phyloP scores from a whole-genome alignment of 2,888 invertebrate species.

The Tillus elongatus region DNA sequence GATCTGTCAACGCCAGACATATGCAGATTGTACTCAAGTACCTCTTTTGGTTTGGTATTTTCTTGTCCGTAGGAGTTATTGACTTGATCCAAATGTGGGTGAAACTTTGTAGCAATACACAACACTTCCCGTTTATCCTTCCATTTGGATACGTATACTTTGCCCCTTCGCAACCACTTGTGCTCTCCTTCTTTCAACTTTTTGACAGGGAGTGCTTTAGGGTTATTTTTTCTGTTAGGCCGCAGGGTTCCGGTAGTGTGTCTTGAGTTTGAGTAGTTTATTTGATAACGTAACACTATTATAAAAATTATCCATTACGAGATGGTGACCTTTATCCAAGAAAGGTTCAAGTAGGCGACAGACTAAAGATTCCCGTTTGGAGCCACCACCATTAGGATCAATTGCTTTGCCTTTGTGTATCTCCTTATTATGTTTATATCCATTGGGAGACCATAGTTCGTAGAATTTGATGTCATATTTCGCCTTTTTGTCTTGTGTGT shows the following conservation, averaged over 20 bases:
- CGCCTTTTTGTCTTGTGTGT: slow-evolving; percentile 19
- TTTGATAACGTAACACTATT: slow-evolving; percentile 20
- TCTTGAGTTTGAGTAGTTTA: slow-evolving; percentile 16
- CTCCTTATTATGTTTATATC: slow-evolving; percentile 17
- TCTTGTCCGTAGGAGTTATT: background rate
- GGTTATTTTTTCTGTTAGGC: slow-evolving; percentile 18
- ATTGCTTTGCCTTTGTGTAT: slow-evolving; percentile 12
- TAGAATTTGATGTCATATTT: slow-evolving; percentile 22
- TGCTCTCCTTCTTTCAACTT: slow-evolving; percentile 16
- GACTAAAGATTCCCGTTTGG: slow-evolving; percentile 20
- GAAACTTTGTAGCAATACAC: background rate
- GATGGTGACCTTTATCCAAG: slow-evolving; percentile 24
- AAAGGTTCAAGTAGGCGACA: slow-evolving; percentile 23
- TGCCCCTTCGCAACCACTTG: slow-evolving; percentile 11
- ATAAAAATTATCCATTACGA: slow-evolving; percentile 26
- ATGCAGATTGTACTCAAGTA: background rate
- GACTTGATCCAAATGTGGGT: background rate
- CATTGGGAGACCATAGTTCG: slow-evolving; percentile 17
- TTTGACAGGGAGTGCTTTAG: slow-evolving; percentile 10
- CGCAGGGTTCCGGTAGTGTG: slow-evolving; percentile 20
- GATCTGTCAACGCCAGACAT: slow-evolving; percentile 1
- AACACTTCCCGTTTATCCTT: slow-evolving; percentile 5
- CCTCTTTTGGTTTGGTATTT: background rate
- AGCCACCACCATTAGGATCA: slow-evolving; percentile 16
- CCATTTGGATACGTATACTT: slow-evolving; percentile 9